Conservation (phyloP, 2,888 invertebrate species). For the Erpobdella octoculata region DNA sequence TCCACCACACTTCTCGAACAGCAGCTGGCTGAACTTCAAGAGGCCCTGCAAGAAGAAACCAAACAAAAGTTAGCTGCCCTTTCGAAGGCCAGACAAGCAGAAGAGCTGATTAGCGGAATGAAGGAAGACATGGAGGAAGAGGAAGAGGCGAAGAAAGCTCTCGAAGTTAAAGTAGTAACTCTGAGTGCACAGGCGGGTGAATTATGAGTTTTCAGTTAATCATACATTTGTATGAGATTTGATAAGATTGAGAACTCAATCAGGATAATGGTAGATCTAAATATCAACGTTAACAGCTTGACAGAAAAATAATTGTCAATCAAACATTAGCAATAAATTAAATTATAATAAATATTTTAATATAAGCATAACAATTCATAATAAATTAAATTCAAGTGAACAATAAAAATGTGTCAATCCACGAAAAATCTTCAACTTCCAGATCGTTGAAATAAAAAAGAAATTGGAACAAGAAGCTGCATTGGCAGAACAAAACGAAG, state of each 20-base stretch:
- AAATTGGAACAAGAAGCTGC: constrained; percentile 86
- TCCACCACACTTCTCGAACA: constrained; percentile 74
- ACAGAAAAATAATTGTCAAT: too few relatives aligned
- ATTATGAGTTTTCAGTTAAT: too few relatives aligned
- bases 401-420: background rate
- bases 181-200: constrained; percentile 43
- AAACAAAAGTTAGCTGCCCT: constrained; percentile 72
- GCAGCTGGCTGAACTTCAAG: constrained; percentile 78
- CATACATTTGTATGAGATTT: too few relatives aligned
- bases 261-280: too few relatives aligned
- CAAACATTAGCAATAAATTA: background rate
- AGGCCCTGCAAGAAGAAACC: constrained; percentile 85
- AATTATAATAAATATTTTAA: background rate
- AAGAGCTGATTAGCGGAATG: constrained; percentile 78
- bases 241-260: too few relatives aligned
- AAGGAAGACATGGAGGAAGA: constrained; percentile 91
- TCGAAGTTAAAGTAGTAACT: constrained; percentile 66
- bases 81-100: constrained; percentile 74
- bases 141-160: constrained; percentile 73
- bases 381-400: background rate
- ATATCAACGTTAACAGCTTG: too few relatives aligned
- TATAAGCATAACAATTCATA: background rate
- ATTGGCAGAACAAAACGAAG: constrained; percentile 73
- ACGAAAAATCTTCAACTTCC: constrained; percentile 13
- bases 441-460: constrained; percentile 65